These are phyloP conservation scores for Parelbella ahira DNA, from an alignment of 2,888 invertebrate genomes.

Conservation along the genomic window DNA sequence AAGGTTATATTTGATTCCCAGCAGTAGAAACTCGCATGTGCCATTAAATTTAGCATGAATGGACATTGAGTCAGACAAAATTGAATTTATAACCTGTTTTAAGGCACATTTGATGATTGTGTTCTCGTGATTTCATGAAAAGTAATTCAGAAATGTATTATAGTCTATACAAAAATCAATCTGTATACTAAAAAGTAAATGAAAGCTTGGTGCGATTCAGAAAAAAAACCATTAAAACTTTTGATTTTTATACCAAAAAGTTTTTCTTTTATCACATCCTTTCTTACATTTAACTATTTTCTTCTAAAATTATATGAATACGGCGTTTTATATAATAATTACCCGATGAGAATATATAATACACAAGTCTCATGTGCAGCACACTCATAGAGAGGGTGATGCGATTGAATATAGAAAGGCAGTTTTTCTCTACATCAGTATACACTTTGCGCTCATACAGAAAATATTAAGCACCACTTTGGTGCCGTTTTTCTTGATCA, in stretches of 20 bases:
- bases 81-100: constrained; percentile 59
- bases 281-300: no score
- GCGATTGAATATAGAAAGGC: no score
- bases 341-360: no score
- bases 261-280: constrained; percentile 48
- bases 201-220: constrained; percentile 81
- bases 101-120: constrained; percentile 58
- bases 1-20: constrained; percentile 30
- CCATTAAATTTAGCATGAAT: constrained; percentile 56
- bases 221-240: constrained; percentile 80
- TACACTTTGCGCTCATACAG: no score
- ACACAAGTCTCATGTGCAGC: no score
- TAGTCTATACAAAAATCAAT: constrained; percentile 76
- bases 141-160: constrained; percentile 67
- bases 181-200: constrained; percentile 80
- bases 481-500: no score
- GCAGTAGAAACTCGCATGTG: constrained; percentile 50
- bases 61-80: constrained; percentile 75
- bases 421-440: no score
- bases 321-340: no score
- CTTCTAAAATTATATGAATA: no score
- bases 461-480: no score
- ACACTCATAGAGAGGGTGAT: no score
- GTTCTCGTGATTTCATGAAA: constrained; percentile 57
- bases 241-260: constrained; percentile 80